A percentile compares a stretch with the other conserved stretches of the same genome.
Evolutionary conservation across 2,888 invertebrate genomes (phyloP).

Genomic region (Epicampocera succincta): DNA sequence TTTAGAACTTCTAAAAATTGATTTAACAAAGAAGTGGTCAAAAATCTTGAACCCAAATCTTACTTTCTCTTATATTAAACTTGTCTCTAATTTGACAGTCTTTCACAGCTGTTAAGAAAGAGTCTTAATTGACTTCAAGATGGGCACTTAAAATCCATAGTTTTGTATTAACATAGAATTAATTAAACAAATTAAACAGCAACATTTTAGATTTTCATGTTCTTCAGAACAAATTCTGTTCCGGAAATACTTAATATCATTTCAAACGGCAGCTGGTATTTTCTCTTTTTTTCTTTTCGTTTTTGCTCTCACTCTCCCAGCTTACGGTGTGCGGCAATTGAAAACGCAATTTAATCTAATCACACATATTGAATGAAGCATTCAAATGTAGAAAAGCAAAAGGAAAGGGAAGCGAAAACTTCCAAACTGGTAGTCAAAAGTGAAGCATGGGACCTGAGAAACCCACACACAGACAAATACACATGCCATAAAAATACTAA

Average conservation of each 20-base stretch:
- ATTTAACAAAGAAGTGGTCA: too few species aligned
- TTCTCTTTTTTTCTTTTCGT: too few species aligned
- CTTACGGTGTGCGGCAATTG: constrained; percentile 50
- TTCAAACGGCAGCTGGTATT: constrained; percentile 43
- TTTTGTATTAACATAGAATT: not conserved
- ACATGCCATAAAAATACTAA: constrained; percentile 5
- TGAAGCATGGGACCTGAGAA: constrained; percentile 35
- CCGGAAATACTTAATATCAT: constrained; percentile 45
- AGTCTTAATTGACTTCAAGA: constrained; percentile 45
- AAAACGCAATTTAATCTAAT: constrained; percentile 53
- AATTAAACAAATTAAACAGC: not conserved
- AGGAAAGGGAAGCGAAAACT: constrained; percentile 33
- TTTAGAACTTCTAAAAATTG: too few species aligned
- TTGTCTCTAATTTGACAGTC: not conserved
- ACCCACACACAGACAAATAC: constrained; percentile 29
- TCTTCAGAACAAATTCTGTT: not conserved
- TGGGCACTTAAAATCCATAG: constrained; percentile 7
- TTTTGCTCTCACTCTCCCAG: not conserved
- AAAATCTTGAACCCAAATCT: too few species aligned
- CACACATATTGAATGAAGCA: constrained; percentile 41
- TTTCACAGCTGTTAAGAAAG: constrained; percentile 51
- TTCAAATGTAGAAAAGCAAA: constrained; percentile 17
- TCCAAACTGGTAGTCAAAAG: not conserved
- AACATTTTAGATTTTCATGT: too few species aligned
- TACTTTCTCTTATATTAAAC: too few species aligned